Percentiles rank a stretch among this genome's conserved stretches.
phyloP scores from a whole-genome alignment of 2,113 vertebrate species.

The Himantopus leucocephalus region DNA sequence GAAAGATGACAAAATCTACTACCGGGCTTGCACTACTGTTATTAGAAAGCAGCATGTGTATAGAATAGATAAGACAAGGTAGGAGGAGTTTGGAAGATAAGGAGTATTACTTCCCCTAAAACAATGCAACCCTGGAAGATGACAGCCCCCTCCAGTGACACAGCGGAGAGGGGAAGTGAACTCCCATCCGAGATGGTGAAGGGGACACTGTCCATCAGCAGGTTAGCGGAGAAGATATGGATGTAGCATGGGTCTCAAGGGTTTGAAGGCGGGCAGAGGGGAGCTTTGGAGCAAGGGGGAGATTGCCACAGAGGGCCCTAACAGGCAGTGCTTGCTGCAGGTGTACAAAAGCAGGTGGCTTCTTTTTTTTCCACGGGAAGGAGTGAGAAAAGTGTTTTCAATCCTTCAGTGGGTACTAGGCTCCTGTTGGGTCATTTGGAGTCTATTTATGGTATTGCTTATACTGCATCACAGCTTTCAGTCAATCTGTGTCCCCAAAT shows the following conservation, averaged over 20 bases:
- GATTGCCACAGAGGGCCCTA: not conserved
- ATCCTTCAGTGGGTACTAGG: slow-evolving; percentile 1
- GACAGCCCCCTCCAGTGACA: not conserved
- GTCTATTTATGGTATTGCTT: slow-evolving; percentile 29
- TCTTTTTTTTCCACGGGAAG: not conserved
- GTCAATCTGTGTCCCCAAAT: slow-evolving; percentile 43
- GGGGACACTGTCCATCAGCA: not conserved
- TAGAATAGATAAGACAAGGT: not conserved
- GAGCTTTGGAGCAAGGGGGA: not conserved
- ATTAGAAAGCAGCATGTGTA: not conserved
- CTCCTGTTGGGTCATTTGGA: slow-evolving; percentile 28
- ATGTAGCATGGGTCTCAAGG: not conserved
- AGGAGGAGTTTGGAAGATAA: not conserved
- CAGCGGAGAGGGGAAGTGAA: not conserved
- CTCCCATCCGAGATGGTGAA: not conserved
- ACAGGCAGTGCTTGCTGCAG: not conserved
- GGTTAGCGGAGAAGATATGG: not conserved
- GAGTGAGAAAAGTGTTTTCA: slow-evolving; percentile 2
- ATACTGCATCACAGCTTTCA: not conserved
- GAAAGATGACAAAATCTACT: not conserved
- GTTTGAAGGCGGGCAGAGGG: not conserved
- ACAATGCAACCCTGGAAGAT: not conserved
- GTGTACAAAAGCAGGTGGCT: not conserved
- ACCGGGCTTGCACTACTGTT: not conserved
- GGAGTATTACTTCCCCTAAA: not conserved